Conservation (phyloP, 2,888 invertebrate genomes). For the Eilema caniola region DNA sequence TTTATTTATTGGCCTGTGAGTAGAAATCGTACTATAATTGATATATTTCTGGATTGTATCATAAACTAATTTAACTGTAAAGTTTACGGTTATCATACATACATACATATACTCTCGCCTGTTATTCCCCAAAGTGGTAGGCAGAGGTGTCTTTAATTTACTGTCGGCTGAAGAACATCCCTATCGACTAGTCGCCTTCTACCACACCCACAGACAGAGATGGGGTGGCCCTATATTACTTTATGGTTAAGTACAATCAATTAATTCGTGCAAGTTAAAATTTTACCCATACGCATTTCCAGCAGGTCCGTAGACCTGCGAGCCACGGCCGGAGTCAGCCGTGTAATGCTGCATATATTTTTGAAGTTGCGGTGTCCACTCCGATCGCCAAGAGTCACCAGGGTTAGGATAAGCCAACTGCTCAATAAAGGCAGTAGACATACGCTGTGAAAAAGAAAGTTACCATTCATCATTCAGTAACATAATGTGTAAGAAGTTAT, state of each 20-base stretch:
- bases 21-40: no score
- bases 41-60: neutral
- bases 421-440: constrained; percentile 84
- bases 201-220: no score
- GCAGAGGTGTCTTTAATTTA: no score
- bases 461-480: constrained; percentile 12
- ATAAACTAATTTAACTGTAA: neutral
- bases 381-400: constrained; percentile 85
- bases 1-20: neutral
- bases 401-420: constrained; percentile 83
- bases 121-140: no score
- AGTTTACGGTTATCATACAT: no score
- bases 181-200: no score
- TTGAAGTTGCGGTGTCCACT: constrained; percentile 84
- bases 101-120: no score
- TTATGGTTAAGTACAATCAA: no score
- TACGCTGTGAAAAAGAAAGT: constrained; percentile 65
- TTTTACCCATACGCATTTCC: constrained; percentile 79
- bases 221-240: no score
- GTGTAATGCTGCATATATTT: constrained; percentile 86
- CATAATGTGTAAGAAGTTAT: no score
- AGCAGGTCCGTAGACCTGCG: constrained; percentile 79
- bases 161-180: no score
- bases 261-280: neutral
- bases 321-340: constrained; percentile 83